These are phyloP conservation scores for Drosophila bunnanda DNA, from an alignment of 2,888 invertebrate species.

Conservation along the genomic window DNA sequence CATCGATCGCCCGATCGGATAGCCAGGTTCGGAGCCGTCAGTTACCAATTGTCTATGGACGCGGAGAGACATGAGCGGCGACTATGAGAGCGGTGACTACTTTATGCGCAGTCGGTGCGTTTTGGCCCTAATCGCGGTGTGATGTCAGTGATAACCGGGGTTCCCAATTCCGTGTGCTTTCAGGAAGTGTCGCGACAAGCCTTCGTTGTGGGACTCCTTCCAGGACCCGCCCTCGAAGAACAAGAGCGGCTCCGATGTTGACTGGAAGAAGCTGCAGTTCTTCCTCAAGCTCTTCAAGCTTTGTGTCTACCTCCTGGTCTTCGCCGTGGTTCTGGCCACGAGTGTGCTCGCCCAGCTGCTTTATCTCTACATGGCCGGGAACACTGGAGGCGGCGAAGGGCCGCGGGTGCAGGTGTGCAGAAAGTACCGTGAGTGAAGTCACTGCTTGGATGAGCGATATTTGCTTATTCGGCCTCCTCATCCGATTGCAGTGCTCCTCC, in stretches of 20 bases:
- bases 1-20: slow-evolving; percentile 29
- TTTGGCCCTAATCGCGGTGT: background rate
- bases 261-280: slow-evolving; percentile 87
- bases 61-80: slow-evolving; percentile 66
- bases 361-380: slow-evolving; percentile 88
- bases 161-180: slow-evolving; percentile 8
- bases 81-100: slow-evolving; percentile 66
- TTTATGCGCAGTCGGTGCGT: slow-evolving; percentile 61
- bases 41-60: slow-evolving; percentile 49
- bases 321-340: slow-evolving; percentile 87
- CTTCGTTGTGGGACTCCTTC: slow-evolving; percentile 92
- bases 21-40: slow-evolving; percentile 43
- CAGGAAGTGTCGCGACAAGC: slow-evolving; percentile 72
- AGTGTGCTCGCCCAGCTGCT: slow-evolving; percentile 91
- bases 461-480: background rate
- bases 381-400: slow-evolving; percentile 82
- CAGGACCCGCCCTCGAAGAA: slow-evolving; percentile 89
- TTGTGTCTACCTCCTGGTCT: slow-evolving; percentile 89
- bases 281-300: slow-evolving; percentile 88
- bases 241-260: slow-evolving; percentile 89
- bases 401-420: slow-evolving; percentile 88
- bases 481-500: slow-evolving; percentile 49
- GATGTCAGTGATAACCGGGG: slow-evolving; percentile 3
- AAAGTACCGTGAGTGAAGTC: slow-evolving; percentile 78
- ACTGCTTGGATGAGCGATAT: slow-evolving; percentile 13